These are phyloP conservation scores for Elephas maximus DNA, from an alignment of 2,113 vertebrate species.

Conservation along the genomic window DNA sequence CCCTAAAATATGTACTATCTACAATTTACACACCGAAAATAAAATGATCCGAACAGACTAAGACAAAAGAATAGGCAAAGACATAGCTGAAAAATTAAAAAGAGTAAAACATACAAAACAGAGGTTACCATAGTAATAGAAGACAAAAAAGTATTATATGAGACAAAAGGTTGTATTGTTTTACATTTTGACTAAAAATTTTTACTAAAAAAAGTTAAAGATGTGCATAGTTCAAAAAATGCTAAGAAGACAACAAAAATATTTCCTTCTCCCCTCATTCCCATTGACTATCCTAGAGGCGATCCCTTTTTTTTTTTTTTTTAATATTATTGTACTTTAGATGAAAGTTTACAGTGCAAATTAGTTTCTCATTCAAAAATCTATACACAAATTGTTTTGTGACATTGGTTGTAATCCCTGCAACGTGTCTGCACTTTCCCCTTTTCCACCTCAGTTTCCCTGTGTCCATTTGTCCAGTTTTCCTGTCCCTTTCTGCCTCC, in stretches of 20 bases:
- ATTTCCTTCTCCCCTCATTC: background rate
- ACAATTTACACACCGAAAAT: slow-evolving; percentile 17
- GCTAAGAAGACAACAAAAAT: background rate
- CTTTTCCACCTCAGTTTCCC: no score
- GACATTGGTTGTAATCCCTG: no score
- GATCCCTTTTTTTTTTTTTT: background rate
- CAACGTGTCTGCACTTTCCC: no score
- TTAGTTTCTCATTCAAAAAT: no score
- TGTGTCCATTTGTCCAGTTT: no score
- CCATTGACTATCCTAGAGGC: background rate
- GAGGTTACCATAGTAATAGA: background rate
- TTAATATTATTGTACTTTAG: no score
- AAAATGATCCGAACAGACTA: background rate
- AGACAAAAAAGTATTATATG: background rate
- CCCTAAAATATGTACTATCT: background rate
- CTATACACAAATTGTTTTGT: no score
- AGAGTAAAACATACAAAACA: background rate
- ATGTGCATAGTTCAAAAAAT: background rate
- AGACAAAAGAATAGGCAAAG: slow-evolving; percentile 28
- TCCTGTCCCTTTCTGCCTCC: no score
- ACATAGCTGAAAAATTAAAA: background rate
- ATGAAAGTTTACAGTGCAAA: no score
- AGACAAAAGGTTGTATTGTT: background rate
- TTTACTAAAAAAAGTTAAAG: background rate
- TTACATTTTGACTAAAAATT: background rate